Evolutionary conservation across 2,888 invertebrate genomes (phyloP).

Genomic region (Luffia ferchaultella): DNA sequence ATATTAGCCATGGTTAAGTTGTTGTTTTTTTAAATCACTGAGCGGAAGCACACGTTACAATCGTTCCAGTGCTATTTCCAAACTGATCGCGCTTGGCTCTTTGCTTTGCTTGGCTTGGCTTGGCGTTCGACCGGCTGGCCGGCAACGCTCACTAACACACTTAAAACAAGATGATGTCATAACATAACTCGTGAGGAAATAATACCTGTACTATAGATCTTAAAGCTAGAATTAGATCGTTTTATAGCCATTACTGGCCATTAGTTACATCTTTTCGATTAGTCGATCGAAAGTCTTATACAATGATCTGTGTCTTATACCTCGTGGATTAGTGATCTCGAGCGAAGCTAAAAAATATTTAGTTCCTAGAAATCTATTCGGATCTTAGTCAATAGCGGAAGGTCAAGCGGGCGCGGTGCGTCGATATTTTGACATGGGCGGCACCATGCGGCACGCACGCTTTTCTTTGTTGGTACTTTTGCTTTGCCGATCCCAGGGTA

Average conservation of each 20-base stretch:
- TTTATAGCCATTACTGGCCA: neutral
- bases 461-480: no score
- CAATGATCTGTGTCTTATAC: no score
- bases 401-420: no score
- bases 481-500: no score
- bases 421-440: no score
- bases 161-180: neutral
- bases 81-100: slow-evolving; percentile 25
- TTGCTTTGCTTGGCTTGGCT: slow-evolving; percentile 2
- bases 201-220: neutral
- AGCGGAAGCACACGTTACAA: slow-evolving; percentile 7
- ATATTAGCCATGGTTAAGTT: slow-evolving; percentile 45
- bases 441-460: no score
- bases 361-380: no score
- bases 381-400: no score
- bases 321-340: no score
- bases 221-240: neutral
- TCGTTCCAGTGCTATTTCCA: slow-evolving; percentile 30
- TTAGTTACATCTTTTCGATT: neutral
- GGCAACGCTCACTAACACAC: neutral
- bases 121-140: neutral
- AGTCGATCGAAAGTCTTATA: no score
- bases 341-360: no score
- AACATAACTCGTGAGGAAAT: neutral
- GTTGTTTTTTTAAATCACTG: neutral